Evolutionary conservation across 2,888 invertebrate genomes (phyloP).

Genomic region (Campoplex capitator): DNA sequence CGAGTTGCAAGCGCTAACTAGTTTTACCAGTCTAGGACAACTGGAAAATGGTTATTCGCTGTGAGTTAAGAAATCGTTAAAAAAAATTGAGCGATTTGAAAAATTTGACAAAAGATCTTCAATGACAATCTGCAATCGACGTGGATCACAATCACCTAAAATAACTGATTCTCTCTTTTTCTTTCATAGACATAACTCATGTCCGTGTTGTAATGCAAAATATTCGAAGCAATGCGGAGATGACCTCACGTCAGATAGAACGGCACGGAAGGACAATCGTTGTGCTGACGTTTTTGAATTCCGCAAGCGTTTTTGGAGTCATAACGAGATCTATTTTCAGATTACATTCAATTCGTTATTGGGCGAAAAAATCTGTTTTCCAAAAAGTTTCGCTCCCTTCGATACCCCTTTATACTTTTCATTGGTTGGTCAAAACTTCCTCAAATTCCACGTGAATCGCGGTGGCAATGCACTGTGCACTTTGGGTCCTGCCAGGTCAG

Average conservation of each 20-base stretch:
- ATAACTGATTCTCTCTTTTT: constrained; percentile 63
- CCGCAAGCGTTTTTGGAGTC: constrained; percentile 57
- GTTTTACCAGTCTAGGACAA: not conserved
- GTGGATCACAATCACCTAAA: constrained; percentile 77
- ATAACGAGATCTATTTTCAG: constrained; percentile 70
- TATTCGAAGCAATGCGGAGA: constrained; percentile 69
- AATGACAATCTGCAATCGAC: constrained; percentile 63
- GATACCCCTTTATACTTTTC: constrained; percentile 22
- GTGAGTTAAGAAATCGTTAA: not conserved
- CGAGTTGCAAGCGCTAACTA: constrained; percentile 25
- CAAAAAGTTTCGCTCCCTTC: constrained; percentile 38
- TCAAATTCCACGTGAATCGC: constrained; percentile 64
- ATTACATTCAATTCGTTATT: constrained; percentile 58
- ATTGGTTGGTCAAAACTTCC: constrained; percentile 54
- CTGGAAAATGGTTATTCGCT: not conserved
- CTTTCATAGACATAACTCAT: constrained; percentile 64
- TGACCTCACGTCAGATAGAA: constrained; percentile 77
- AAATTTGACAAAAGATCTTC: not conserved
- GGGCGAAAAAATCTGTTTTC: constrained; percentile 22
- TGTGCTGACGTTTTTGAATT: constrained; percentile 66
- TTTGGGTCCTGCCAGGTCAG: constrained; percentile 13
- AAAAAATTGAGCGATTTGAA: not conserved
- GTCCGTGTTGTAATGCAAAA: constrained; percentile 74
- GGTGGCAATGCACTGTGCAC: constrained; percentile 34
- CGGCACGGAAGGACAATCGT: constrained; percentile 69